Evolutionary conservation across 2,888 invertebrate genomes (phyloP), one percentile per base, ranked within the genome.

Genomic region (Heliconius cydno): DNA sequence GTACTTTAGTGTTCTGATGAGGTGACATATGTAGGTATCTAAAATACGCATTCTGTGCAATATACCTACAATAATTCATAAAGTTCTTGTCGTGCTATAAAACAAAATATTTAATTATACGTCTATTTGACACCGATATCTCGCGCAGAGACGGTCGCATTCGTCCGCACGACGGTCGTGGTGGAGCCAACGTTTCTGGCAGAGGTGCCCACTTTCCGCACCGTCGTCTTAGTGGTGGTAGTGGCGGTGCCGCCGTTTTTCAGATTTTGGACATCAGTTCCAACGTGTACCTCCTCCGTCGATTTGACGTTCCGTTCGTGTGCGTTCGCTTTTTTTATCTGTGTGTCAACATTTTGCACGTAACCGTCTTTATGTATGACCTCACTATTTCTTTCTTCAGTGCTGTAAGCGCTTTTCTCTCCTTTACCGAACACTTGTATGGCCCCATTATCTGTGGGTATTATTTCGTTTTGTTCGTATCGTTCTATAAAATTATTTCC

Each of bases 201-300:
- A 13, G 92, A 88, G 0, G 92, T 91, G 4, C 94, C 95, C 10
- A 94, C 87, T 85, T 92, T 94, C 68, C 86, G 89, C 34, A 93
- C 85, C 6, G 94, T 94, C 19, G 92, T 94, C 2, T 93, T 94
- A 10, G 94, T 94, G 10, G 94, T 95, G 4, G 93, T 94, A 82
- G 91, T 93, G 52, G 92, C 84, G 73, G 88, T 86, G 70, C 94
- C 94, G 65, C 95, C 95, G 82, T 94, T 92, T 9, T 92, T 87
- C 78, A 94, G 88, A 60, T 92, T 88, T 82, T 93, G 87, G n/a
- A 94, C 92, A 77, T 94, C 90, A 66, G 90, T 92, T 57, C 91
- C 92, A 22, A 92, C 88, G 5, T 89, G 88, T 2, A 94, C 92
- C 86, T 93, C 92, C 82, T 94, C 91, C 67, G 91, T 88, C 19